Conservation (phyloP, 1,140 invertebrate species). For the Pachypsylla venusta region DNA sequence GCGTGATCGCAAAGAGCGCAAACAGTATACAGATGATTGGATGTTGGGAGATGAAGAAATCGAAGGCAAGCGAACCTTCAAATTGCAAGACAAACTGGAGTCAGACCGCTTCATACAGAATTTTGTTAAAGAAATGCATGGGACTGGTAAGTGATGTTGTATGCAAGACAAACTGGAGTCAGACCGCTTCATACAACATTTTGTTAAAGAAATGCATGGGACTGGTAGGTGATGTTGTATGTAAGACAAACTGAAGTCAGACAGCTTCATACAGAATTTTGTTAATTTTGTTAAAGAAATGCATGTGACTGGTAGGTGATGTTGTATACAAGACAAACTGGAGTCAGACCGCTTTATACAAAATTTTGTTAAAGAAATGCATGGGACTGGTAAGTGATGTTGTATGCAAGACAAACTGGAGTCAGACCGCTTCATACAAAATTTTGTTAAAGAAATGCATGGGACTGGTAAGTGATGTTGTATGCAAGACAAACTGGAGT, state of each 20-base stretch:
- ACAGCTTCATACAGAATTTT: constrained; percentile 57
- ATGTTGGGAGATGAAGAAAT: constrained; percentile 78
- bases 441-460: constrained; percentile 73
- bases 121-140: constrained; percentile 76
- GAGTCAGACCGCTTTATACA: constrained; percentile 61
- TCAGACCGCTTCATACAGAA: constrained; percentile 56
- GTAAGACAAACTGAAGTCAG: constrained; percentile 24
- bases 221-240: too few species aligned
- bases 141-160: constrained; percentile 44
- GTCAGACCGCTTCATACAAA: constrained; percentile 55
- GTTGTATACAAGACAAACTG: constrained; percentile 82
- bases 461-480: constrained; percentile 49
- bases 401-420: constrained; percentile 89
- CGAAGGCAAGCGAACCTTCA: constrained; percentile 73
- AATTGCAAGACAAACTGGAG: constrained; percentile 81
- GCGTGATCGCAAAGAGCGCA: constrained; percentile 77
- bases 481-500: constrained; percentile 82
- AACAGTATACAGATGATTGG: constrained; percentile 87
- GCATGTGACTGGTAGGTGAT: constrained; percentile 32
- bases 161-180: constrained; percentile 85
- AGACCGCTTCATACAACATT: constrained; percentile 53
- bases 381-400: constrained; percentile 48
- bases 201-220: constrained; percentile 78
- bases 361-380: constrained; percentile 71
- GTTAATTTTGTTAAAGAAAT: constrained; percentile 75